Base-by-base conservation (phyloP, 2,113 vertebrate species). In the Pachyramphus minor region DNA sequence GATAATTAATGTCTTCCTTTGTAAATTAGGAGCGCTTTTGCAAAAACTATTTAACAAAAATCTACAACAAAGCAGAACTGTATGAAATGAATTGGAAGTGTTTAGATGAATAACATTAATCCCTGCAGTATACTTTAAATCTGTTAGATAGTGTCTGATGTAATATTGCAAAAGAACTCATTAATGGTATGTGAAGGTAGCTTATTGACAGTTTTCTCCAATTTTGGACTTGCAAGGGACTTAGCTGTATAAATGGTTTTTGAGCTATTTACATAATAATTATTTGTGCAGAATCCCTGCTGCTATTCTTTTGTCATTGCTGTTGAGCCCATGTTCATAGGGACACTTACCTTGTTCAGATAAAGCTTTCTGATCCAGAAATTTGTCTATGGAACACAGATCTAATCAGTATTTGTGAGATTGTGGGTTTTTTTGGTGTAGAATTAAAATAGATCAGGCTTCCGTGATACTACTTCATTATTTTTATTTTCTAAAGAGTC, bases 351-450 rank as follows among this genome's bases (percentile, higher is more conserved):
- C 9, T 59, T 31, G 12, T 66, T 85, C 52, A 63, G 10, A 22
- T 85, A 69, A 69, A 89, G 15, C 25, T 49, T 79, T 84, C 62
- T 82, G 27, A 83, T 83, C 22, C 60, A 27, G 69, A 77, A 88
- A 59, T 84, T 45, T 1, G 2, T 11, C 50, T 49, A 6, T 17
- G 8, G 6, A 79, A 56, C 27, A 21, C 3, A n/a, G 39, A 37
- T 11, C 12, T 58, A 41, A 47, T 33, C 37, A 59, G 4, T 55
- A 58, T 31, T 85, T 89, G 11, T 45, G 12, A 73, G 5, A 44
- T 16, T 27, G 15, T 42, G 12, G 12, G 4, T 11, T 1, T 42
- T 59, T 59, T 30, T 1, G 2, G 6, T 8, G 4, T 56, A 69
- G 16, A 66, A 87, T 24, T 84, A 24, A 39, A 76, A 58, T 9